These are phyloP conservation scores for Strigops habroptila DNA, from an alignment of 2,113 vertebrate genomes.

Conservation along the genomic window DNA sequence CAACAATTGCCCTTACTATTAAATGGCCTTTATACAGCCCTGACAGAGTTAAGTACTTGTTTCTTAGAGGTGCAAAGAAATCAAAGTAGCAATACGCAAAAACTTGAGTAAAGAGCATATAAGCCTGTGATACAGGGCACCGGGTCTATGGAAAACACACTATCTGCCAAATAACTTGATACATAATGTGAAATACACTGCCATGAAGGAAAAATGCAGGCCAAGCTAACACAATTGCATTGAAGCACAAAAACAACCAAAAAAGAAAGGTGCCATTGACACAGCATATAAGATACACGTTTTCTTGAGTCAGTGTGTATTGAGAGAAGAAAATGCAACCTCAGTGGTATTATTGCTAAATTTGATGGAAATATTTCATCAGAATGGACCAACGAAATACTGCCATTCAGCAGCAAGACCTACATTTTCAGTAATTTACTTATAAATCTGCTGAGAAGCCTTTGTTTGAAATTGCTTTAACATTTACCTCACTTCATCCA, in stretches of 20 bases:
- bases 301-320: fast-evolving
- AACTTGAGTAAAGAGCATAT: not conserved
- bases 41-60: not conserved
- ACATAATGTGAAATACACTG: not conserved
- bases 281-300: not conserved
- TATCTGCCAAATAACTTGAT: not conserved
- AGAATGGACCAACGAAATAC: not conserved
- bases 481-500: not conserved
- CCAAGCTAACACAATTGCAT: not conserved
- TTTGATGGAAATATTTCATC: not conserved
- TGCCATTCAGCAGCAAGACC: not conserved
- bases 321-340: not conserved
- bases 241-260: not conserved
- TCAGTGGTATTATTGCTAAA: not conserved
- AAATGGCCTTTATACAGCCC: not conserved
- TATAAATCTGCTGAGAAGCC: not conserved
- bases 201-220: not conserved
- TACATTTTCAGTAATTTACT: not conserved
- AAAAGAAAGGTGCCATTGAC: not conserved
- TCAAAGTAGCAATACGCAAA: not conserved
- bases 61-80: not conserved
- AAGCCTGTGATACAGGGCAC: not conserved
- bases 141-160: not conserved
- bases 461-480: not conserved
- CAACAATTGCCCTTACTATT: not conserved